Evolutionary conservation across 1,140 invertebrate species (phyloP), one percentile per base, ranked within the genome.

Genomic region (Aplysia californica): DNA sequence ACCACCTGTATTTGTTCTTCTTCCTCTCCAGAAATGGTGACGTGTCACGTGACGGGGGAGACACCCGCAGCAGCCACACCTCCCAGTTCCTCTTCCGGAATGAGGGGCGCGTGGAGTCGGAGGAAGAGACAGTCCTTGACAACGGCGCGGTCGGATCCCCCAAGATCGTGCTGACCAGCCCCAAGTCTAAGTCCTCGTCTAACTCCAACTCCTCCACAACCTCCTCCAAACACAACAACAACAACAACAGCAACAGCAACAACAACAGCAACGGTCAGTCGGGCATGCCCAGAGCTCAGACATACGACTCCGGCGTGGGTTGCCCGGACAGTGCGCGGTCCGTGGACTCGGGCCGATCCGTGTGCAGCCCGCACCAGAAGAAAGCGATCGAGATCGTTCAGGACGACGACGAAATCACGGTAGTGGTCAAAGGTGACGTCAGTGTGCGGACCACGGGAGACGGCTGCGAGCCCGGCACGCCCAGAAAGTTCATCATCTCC

Each of bases 401-500:
- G 71, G 80, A 81, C 50, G 78, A 80, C 33, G 80, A 83, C 75
- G 76, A 83, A 41, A 83, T 83, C 36, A 81, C 76, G 3, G 79
- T 83, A 1, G 77, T 83, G 10, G 78, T 83, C 1, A 79, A 73
- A 29, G 82, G 82, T 6, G 76, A 83, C 41, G 73, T 83, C 21
- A 78, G 67, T 20, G 76, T 83, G 26, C 44, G 76, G 10, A 80
- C 65, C 66, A 72, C 76, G 10, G 29, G 55, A 20, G 18, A 59
- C 33, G 35, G 36, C 6, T 59, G 55, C 36, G 69, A 76, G 41
- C 39, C 64, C 23, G 70, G 67, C 64, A 35, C 67, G 6, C 65
- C 70, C 26, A 50, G 26, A 29, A 70, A 50, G 5, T 75, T 77
- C 66, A 74, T 79, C 74, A 76, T 77, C 76, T 36, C 33, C 66